Base-by-base conservation (phyloP, 2,113 vertebrate species). In the Corvus cornix region DNA sequence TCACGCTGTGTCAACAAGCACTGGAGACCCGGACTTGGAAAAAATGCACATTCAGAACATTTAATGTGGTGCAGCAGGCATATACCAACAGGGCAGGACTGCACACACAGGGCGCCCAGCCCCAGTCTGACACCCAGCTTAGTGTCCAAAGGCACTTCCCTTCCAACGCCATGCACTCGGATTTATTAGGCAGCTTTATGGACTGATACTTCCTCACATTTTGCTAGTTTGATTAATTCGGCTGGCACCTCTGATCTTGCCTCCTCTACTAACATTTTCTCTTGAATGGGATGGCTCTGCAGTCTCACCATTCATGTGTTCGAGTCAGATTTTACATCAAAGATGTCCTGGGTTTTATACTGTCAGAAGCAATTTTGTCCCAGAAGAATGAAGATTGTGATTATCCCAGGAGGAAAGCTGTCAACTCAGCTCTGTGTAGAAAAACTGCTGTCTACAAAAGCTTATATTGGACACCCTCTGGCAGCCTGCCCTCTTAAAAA, bases 341-440 rank as follows among this genome's bases (percentile, higher is more conserved):
- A 97, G 96, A 89, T 96, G 88, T 62, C 93, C 93, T 74, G 90
- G 95, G 95, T 96, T 97, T 97, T 96, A 89, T 93, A 96, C 67
- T 97, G 96, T 96, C 97, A 96, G 88, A 97, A 95, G 90, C 91
- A 94, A 97, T 97, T 95, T 92, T 96, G 96, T 96, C 95, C 90
- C 77, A 87, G 90, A 93, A 96, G 95, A 96, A 95, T 96, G 79
- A 96, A 92, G 96, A 90, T 85, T 85, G 93, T 83, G 90, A 95
- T 96, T 96, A 97, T 81, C 94, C 84, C 93, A 87, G 94, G 93
- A 96, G 93, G 87, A 97, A 96, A 96, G 85, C 91, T 94, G 95
- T 96, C 96, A 96, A 59, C 92, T 96, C 91, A 95, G 95, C 95
- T 95, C 85, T 95, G 53, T 79, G 76, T 72, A 82, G 90, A 96